phyloP scores from a whole-genome alignment of 2,888 invertebrate species.

The Argyresthia goedartella region DNA sequence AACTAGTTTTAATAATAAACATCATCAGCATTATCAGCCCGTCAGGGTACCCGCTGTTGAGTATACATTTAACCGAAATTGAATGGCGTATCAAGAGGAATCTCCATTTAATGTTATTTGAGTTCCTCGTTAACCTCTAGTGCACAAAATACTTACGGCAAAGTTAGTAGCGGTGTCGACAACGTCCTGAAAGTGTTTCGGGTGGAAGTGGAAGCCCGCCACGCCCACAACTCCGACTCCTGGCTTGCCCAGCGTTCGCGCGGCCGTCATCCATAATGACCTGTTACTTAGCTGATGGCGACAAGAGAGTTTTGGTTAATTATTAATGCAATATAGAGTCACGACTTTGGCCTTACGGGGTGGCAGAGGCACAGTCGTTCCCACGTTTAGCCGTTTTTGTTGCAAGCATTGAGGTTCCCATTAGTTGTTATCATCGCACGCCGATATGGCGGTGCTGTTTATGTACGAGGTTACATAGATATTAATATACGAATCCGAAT shows the following conservation, averaged over 20 bases:
- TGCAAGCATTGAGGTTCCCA: too few relatives aligned
- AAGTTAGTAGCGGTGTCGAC: conserved; percentile 35
- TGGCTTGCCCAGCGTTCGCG: conserved; percentile 30
- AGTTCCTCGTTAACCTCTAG: too few relatives aligned
- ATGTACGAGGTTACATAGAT: too few relatives aligned
- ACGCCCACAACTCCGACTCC: conserved; percentile 39
- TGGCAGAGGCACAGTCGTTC: too few relatives aligned
- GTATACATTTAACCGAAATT: too few relatives aligned
- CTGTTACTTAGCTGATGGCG: conserved; percentile 32
- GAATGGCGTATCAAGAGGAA: too few relatives aligned
- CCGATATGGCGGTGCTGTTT: too few relatives aligned
- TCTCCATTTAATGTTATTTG: too few relatives aligned
- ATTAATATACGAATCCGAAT: too few relatives aligned
- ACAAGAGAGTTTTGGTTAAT: not conserved
- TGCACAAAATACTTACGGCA: conserved; percentile 7
- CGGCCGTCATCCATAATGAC: conserved; percentile 51
- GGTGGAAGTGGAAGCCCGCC: conserved; percentile 54
- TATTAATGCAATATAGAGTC: not conserved
- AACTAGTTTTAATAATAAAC: not conserved
- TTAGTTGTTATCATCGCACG: too few relatives aligned
- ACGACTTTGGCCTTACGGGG: too few relatives aligned
- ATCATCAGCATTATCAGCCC: not conserved
- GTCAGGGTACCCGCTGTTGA: not conserved
- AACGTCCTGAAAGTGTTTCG: conserved; percentile 41
- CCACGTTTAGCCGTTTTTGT: too few relatives aligned